Evolutionary conservation across 2,888 invertebrate species (phyloP), one percentile per base, ranked within the genome.

Genomic region (Drosophila peninsularis): DNA sequence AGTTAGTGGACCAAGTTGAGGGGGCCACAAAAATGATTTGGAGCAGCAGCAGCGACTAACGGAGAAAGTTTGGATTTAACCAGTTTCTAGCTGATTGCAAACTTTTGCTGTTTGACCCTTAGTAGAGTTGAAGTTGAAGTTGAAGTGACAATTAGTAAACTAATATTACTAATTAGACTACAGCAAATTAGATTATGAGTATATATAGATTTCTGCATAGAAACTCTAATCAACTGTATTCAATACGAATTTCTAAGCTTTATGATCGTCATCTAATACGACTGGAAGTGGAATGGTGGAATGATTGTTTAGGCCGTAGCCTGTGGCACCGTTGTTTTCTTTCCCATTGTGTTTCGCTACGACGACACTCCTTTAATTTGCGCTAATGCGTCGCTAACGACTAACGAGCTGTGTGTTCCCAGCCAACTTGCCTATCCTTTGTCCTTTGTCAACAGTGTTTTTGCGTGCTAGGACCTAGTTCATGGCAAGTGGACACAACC

Each of bases 321-420:
- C 13, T 21, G 21, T 24, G 14, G 9, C 24, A 14, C 44, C 14
- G 24, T 14, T 44, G 14, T 24, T 45, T 44, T 27, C 45, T 10
- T 45, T 45, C 45, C n/a, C 45, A 27, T 14, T 45, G 24, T 24
- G 14, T 61, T 62, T 54, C 34, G 42, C 56, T 39, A 27, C 47
- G 24, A 19, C 45, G 80, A 68, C 81, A 80, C 83, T 76, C 86
- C 86, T 76, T 56, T 66, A 64, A 68, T 80, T 86, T 71, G 62
- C 52, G 61, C 52, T 76, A 86, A 70, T 86, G 73, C 62, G 65
- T 45, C 61, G 39, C 49, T 54, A 42, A 62, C 61, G 24, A 52
- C 21, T 27, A 36, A 19, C 32, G 49, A 21, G 45, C 36, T 36
- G 41, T 42, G 21, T 34, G 49, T 27, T 41, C 32, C 39, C 39